Conservation (phyloP, 2,113 vertebrate species). For the Formicarius rufipectus region DNA sequence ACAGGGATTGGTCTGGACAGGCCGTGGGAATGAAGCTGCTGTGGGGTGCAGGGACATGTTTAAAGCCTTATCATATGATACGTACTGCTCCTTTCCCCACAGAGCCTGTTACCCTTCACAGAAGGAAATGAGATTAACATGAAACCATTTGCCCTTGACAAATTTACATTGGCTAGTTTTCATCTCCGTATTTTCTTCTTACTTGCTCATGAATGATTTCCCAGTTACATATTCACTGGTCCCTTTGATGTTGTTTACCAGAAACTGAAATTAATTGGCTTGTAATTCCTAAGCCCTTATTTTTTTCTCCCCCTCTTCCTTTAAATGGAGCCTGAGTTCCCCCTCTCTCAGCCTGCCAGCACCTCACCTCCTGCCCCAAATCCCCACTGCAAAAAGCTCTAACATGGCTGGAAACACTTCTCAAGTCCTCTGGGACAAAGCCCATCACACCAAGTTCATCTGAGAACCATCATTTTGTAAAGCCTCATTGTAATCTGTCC, state of each 20-base stretch:
- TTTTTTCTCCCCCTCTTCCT: background rate
- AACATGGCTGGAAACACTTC: background rate
- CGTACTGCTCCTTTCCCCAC: background rate
- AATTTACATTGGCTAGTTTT: background rate
- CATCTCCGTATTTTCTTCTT: background rate
- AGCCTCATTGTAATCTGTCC: background rate
- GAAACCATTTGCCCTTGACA: background rate
- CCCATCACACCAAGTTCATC: background rate
- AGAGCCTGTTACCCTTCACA: background rate
- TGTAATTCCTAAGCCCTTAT: background rate
- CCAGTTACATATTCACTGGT: background rate
- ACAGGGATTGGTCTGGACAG: fast-evolving
- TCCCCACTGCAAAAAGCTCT: background rate
- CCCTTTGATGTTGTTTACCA: background rate
- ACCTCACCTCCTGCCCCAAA: background rate
- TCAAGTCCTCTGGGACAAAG: background rate
- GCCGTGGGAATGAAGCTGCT: background rate
- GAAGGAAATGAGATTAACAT: background rate
- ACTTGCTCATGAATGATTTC: background rate
- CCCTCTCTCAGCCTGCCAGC: background rate
- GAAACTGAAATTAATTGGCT: background rate
- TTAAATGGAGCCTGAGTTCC: background rate
- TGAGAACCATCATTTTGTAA: background rate
- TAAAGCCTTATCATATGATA: background rate
- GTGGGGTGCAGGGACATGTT: background rate